Conservation (phyloP, 2,113 vertebrate genomes). For the Cyphomyrus discorhynchus region DNA sequence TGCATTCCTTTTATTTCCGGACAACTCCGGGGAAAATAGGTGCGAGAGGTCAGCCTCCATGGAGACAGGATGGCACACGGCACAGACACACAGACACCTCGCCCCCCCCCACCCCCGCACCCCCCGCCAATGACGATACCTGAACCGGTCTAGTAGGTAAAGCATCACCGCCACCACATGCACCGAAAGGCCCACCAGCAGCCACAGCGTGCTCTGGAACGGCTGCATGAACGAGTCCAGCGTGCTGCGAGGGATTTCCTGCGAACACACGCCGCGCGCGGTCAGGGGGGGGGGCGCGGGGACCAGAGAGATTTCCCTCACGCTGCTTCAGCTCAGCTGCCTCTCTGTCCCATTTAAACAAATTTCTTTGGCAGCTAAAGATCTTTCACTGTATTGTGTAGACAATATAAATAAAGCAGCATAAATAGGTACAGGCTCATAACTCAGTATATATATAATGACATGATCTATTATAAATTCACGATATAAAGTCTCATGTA, state of each 20-base stretch:
- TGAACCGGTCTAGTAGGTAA: conserved; percentile 95
- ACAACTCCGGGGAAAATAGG: background rate
- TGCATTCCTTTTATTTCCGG: background rate
- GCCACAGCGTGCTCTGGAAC: conserved; percentile 95
- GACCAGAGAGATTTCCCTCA: background rate
- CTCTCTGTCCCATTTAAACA: background rate
- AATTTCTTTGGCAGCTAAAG: background rate
- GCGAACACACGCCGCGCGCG: conserved; percentile 22
- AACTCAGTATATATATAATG: background rate
- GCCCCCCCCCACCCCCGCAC: background rate
- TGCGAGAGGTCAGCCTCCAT: background rate
- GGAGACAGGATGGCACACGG: background rate
- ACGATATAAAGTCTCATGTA: background rate
- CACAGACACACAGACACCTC: background rate
- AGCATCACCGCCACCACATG: conserved; percentile 98
- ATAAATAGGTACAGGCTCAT: background rate
- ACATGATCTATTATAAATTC: background rate
- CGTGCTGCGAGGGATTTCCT: conserved; percentile 98
- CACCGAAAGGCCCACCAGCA: conserved; percentile 92
- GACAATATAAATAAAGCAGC: background rate
- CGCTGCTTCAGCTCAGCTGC: background rate
- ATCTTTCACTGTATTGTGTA: background rate
- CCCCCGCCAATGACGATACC: conserved; percentile 53
- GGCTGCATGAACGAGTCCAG: conserved; percentile 98
- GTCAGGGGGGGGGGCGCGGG: conserved; percentile 40